Conservation (phyloP, 2,888 invertebrate genomes). For the Creontiades dilutus region DNA sequence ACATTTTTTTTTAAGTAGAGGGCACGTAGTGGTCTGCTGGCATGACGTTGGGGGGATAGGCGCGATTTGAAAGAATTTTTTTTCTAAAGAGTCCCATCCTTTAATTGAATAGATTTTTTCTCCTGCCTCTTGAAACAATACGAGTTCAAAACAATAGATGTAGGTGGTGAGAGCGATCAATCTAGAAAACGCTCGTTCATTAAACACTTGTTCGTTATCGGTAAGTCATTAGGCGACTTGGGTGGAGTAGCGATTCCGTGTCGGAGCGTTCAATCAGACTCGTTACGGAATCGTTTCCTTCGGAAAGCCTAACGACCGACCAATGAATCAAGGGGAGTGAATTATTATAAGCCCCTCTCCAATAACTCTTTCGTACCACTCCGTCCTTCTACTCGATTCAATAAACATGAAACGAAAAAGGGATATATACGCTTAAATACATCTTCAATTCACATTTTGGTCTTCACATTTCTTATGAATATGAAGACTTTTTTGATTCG, state of each 20-base stretch:
- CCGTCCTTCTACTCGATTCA: constrained; percentile 30
- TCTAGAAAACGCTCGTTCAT: constrained; percentile 64
- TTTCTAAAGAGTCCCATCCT: background rate
- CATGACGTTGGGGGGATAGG: background rate
- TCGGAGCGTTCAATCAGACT: constrained; percentile 69
- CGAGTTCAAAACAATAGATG: constrained; percentile 46
- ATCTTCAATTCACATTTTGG: too few species aligned
- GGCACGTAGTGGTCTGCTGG: background rate
- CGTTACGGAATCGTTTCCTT: constrained; percentile 70
- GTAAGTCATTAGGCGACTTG: constrained; percentile 64
- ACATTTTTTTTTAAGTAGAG: too few species aligned
- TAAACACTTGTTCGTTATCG: constrained; percentile 69
- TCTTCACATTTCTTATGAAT: too few species aligned
- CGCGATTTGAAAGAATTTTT: constrained; percentile 18
- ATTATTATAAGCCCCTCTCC: constrained; percentile 60
- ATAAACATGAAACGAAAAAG: background rate
- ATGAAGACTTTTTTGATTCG: too few species aligned
- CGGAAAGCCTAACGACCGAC: constrained; percentile 69
- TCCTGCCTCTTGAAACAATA: constrained; percentile 33
- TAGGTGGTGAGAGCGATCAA: constrained; percentile 55
- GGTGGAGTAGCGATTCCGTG: background rate
- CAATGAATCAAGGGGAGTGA: constrained; percentile 57
- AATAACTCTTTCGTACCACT: constrained; percentile 8
- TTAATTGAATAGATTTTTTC: constrained; percentile 57
- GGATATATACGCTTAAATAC: too few species aligned